Evolutionary conservation across 1,140 invertebrate species (phyloP), one percentile per base, ranked within the genome.

Genomic region (Drosophila neocordata): DNA sequence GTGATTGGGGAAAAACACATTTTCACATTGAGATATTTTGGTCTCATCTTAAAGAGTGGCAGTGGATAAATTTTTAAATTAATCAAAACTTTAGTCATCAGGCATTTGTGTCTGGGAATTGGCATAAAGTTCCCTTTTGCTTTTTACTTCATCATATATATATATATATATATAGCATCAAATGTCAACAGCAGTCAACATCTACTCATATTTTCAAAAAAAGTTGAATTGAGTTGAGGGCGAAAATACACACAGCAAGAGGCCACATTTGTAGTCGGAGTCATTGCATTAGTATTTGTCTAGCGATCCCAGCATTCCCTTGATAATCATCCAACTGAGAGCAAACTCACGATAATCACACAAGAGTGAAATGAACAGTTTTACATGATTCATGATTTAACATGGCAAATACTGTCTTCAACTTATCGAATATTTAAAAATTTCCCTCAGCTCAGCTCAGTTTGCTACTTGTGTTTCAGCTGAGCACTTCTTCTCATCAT

Each of bases 1-100:
- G 41, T 31, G 4, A 35, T 18, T 72, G 56, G 37, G 34, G 15
- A 65, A 59, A 58, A 58, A 38, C 15, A 11, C 41, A 22, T 59
- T 20, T 59, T 18, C 11, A 20, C 52, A 35, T 59, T 60, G 31
- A 59, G 20, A 57, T 22, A 59, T 35, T 59, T 13, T 38, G 1
- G 27, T 34, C n/a, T 18, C 35, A 35, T 35, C 20, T 38, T 59
- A 59, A 59, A 59, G 53, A 24, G 22, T 15, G n/a, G 11, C 27
- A 38, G 37, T 1, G 12, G 22, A 24, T 53, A 64, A 65, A 67
- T 70, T 73, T 75, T 81, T 69, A 87, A 85, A 82, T 59, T 87
- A 82, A 85, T 65, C 66, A 77, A 87, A 85, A 85, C 78, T 85
- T 85, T 85, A 59, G 64, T 61, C 78, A 85, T 77, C 77, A 79